These are phyloP conservation scores for Aleadryas rufinucha DNA, from an alignment of 2,113 vertebrate genomes.

Conservation along the genomic window DNA sequence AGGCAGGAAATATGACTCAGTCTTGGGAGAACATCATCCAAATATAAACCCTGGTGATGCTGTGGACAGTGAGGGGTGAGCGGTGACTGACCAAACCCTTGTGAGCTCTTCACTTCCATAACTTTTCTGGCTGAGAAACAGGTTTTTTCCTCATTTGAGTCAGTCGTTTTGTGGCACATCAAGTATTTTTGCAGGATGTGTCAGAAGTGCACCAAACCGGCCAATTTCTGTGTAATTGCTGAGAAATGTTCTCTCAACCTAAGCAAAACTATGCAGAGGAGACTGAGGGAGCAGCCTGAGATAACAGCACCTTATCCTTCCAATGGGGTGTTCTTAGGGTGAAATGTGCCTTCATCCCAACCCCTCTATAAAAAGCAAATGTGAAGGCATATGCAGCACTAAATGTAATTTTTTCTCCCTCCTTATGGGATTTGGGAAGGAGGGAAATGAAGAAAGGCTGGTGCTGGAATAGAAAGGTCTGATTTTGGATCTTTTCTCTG, in stretches of 20 bases:
- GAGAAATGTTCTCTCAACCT: background rate
- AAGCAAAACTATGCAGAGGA: background rate
- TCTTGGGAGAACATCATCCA: background rate
- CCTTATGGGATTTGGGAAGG: background rate
- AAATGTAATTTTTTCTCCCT: background rate
- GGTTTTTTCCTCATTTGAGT: background rate
- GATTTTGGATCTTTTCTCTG: background rate
- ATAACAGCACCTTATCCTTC: background rate
- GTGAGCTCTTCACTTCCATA: background rate
- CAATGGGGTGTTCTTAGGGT: background rate
- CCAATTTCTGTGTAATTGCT: background rate
- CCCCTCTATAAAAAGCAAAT: background rate
- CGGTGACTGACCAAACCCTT: background rate
- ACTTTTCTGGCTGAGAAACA: background rate
- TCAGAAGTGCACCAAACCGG: background rate
- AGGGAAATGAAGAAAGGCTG: background rate
- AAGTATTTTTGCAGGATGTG: background rate
- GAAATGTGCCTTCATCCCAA: background rate
- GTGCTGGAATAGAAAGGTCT: background rate
- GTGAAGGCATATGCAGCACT: background rate
- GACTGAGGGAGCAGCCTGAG: background rate
- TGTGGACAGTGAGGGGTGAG: background rate
- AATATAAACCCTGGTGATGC: background rate
- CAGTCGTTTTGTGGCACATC: background rate
- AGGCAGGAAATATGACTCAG: background rate